Evolutionary conservation across 2,797 vertebrate species (phyloP), one percentile per base, ranked within the genome.

Genomic region (Cossypha dichroa): DNA sequence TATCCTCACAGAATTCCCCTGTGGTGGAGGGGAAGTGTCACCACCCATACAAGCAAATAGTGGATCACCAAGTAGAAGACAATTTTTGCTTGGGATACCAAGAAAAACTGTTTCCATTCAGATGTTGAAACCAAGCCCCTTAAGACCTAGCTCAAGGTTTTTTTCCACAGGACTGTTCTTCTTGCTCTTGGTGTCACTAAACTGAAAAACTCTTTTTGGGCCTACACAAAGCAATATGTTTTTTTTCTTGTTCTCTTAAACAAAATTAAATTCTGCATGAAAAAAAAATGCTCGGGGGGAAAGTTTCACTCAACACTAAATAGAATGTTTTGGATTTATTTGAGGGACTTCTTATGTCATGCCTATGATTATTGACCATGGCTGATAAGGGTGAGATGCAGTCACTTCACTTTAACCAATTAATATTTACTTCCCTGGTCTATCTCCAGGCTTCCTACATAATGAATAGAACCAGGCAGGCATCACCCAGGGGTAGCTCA

Each of bases 281-380:
- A 89, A 73, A 72, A 33, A 16, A 5, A 7, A 0, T 75, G 15
- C 12, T 84, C 0, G 0, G 23, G 19, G 19, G 14, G 7, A 78
- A 89, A 70, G 9, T 63, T 90, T 68, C 43, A 31, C 19, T 56
- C 36, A 31, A 68, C 29, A 59, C 29, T 21, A 33, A 60, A 52
- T 6, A 25, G 7, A 85, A 60, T 17, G 5, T 28, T 85, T 33
- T 8, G n/a, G 12, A 21, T 46, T 92, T 64, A 54, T 45, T 21
- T 52, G 16, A 67, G n/a, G 17, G 31, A 38, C 51, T 87, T 60
- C 40, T 73, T 82, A 22, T 5, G n/a, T 33, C 10, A 21, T 78
- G 81, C 10, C 6, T 86, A 1, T 28, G 46, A 15, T 46, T 63
- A 79, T 15, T 76, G 19, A 40, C 46, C 29, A 67, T 59, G 55